phyloP scores from a whole-genome alignment of 2,113 vertebrate species.

The Romanogobio albipinnatus region DNA sequence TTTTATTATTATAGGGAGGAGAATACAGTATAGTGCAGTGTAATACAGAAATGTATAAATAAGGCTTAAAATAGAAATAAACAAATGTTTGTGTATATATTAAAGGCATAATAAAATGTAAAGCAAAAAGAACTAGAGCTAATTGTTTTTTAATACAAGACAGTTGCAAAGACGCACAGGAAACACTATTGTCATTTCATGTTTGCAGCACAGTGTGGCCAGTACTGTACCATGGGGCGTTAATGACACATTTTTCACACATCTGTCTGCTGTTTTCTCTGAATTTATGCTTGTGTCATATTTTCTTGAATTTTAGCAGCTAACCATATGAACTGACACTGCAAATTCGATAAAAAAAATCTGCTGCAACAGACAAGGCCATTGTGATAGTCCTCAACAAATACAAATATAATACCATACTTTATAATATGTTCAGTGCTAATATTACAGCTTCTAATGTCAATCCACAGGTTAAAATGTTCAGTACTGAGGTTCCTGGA shows the following conservation, averaged over 20 bases:
- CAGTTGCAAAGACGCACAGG: neutral
- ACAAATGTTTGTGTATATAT: too few species aligned
- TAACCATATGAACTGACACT: neutral
- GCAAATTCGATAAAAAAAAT: neutral
- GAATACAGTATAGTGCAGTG: neutral
- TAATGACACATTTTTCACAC: conserved; percentile 29
- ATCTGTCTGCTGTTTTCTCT: neutral
- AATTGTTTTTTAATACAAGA: neutral
- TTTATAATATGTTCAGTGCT: too few species aligned
- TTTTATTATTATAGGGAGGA: neutral
- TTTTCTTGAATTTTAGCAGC: neutral
- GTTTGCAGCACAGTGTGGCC: neutral
- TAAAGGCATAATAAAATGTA: neutral
- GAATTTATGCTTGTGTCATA: neutral
- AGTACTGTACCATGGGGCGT: conserved; percentile 20
- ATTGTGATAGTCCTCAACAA: neutral
- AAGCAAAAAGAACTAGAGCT: neutral
- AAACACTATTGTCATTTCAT: neutral
- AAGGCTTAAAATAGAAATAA: neutral
- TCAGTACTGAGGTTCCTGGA: neutral
- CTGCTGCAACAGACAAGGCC: neutral
- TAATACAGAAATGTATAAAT: neutral
- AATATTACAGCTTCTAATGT: neutral
- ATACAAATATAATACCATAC: neutral
- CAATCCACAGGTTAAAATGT: neutral